These are phyloP conservation scores for Hydractinia symbiolongicarpus DNA, from an alignment of 30 jellyfish, hydroid and myxozoan genomes.

Conservation along the genomic window DNA sequence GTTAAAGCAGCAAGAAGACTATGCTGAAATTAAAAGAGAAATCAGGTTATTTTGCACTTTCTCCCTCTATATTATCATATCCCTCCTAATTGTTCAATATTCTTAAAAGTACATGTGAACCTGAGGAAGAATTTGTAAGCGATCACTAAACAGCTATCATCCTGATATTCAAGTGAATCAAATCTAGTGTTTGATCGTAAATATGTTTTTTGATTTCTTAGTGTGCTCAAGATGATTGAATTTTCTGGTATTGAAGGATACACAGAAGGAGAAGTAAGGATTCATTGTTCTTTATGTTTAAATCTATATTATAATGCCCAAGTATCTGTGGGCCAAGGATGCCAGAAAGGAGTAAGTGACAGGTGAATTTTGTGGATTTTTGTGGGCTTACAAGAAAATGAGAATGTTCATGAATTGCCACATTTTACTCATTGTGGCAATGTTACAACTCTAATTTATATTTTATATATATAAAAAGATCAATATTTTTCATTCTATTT, in stretches of 20 bases:
- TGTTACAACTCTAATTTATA: too few species aligned
- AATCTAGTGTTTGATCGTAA: not conserved
- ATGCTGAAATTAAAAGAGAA: conserved; percentile 84
- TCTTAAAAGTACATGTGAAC: too few species aligned
- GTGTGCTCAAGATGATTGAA: conserved; percentile 76
- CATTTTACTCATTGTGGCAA: too few species aligned
- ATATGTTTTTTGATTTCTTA: conserved; percentile 4
- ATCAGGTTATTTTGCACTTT: conserved; percentile 34
- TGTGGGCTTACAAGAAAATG: too few species aligned
- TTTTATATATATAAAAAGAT: too few species aligned
- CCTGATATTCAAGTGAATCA: not conserved
- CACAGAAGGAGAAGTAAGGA: conserved; percentile 4
- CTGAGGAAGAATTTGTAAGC: too few species aligned
- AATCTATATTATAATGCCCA: too few species aligned
- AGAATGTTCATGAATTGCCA: too few species aligned
- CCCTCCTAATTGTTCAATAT: too few species aligned
- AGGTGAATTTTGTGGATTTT: too few species aligned
- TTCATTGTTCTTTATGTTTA: not conserved
- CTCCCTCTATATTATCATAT: conserved; percentile 4
- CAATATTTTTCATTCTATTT: not conserved
- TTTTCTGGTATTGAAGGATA: conserved; percentile 50
- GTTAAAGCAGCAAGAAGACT: conserved; percentile 60
- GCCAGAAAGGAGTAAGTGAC: too few species aligned
- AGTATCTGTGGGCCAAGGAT: too few species aligned
- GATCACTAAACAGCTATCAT: not conserved